Conservation (phyloP, 2,888 invertebrate species). For the Sphaerophoria taeniata region DNA sequence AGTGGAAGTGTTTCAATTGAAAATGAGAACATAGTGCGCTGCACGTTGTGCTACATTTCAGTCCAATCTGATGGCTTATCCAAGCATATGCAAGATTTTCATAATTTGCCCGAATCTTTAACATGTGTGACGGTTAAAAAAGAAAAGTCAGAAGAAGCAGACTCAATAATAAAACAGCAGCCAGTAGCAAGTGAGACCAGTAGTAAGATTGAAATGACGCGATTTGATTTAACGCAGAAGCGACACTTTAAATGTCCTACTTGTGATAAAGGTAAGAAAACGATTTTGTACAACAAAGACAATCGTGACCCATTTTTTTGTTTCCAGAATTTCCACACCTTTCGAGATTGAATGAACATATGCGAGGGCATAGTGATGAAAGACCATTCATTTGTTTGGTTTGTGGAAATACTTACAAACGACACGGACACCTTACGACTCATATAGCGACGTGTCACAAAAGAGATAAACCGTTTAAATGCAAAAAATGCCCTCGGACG, state of each 20-base stretch:
- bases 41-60: slow-evolving; percentile 79
- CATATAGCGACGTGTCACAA: slow-evolving; percentile 14
- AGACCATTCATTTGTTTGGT: slow-evolving; percentile 28
- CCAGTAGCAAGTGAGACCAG: background rate
- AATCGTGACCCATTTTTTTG: background rate
- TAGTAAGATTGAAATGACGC: background rate
- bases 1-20: background rate
- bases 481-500: slow-evolving; percentile 11
- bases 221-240: background rate
- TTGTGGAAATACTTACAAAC: slow-evolving; percentile 30
- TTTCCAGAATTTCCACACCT: slow-evolving; percentile 83
- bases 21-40: slow-evolving; percentile 43
- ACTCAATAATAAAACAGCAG: background rate
- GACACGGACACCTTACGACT: background rate
- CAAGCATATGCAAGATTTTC: slow-evolving; percentile 82
- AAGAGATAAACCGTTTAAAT: slow-evolving; percentile 30
- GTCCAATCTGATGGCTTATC: slow-evolving; percentile 82
- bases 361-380: slow-evolving; percentile 30
- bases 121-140: slow-evolving; percentile 10
- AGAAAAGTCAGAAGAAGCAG: background rate
- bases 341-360: slow-evolving; percentile 77
- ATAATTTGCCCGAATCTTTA: slow-evolving; percentile 66
- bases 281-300: background rate
- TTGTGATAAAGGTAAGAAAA: background rate
- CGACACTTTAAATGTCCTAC: slow-evolving; percentile 8